Evolutionary conservation across 2,113 vertebrate species (phyloP).

Genomic region (Hippocampus abdominalis): DNA sequence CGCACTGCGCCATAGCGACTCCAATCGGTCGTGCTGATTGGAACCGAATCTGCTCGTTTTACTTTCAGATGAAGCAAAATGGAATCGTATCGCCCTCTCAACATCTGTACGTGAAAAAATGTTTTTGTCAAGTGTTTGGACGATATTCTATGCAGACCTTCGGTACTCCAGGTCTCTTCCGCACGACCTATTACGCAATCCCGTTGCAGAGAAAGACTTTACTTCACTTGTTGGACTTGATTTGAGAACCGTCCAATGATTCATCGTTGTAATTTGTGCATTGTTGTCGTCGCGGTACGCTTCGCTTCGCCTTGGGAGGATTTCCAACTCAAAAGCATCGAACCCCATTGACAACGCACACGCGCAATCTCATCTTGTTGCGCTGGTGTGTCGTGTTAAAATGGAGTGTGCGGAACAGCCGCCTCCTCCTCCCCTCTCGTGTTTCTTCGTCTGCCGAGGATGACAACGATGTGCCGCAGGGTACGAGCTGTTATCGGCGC

Average conservation of each 20-base stretch:
- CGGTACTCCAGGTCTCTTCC: no score
- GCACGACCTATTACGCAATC: no score
- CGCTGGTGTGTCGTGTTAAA: not conserved
- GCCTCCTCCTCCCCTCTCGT: not conserved
- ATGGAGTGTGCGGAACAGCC: not conserved
- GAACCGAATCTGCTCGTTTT: no score
- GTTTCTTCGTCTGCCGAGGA: not conserved
- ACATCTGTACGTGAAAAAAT: no score
- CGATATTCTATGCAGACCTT: no score
- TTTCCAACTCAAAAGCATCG: not conserved
- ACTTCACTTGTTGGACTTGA: not conserved
- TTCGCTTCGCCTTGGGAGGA: not conserved
- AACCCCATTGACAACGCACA: not conserved
- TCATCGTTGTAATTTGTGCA: not conserved
- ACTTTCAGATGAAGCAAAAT: no score
- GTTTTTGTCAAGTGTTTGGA: no score
- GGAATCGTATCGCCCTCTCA: no score
- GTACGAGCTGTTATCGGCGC: slow-evolving; percentile 34
- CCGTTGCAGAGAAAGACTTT: not conserved
- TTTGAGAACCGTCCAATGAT: not conserved
- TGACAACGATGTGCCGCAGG: slow-evolving; percentile 6
- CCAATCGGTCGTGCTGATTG: no score
- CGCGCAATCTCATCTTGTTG: not conserved
- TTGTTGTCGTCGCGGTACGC: no score
- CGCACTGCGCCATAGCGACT: no score